Base-by-base conservation (phyloP, 2,888 invertebrate species). In the Leptarthrus brevirostris region DNA sequence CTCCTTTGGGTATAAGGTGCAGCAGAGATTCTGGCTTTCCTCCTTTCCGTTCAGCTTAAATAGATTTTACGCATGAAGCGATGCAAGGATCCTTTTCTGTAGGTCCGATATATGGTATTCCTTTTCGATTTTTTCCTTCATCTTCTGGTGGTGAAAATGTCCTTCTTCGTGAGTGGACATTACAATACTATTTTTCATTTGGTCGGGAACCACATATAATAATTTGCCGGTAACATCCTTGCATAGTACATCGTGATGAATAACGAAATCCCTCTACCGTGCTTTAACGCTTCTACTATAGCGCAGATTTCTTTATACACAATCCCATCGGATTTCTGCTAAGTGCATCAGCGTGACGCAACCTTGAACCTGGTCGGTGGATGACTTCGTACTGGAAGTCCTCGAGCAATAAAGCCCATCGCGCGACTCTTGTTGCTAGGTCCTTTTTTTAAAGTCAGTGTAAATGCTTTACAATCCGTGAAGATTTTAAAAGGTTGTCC, bases 21-120 rank as follows among this genome's bases (percentile, higher is more conserved):
- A 54, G 24, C 12, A 24, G 1, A 10, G 82, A 81, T 77, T 82
- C 81, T 24, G 80, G 76, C 70, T 80, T 82, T 1, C 82, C 82
- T 3, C 54, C 72, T 61, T 82, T 24, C 80, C 79, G 58, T 74
- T 76, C 18, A 34, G 72, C 47, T 10, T 12, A 16, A 14, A 75
- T 44, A 44, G 70, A 71, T n/a, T 40, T 6, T n/a, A 36, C 47
- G 40, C 1, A 8, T 10, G 16, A 49, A 12, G 36, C 12, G 20
- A 10, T 22, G 36, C 16, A n/a, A 2, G 12, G 24, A 44, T 36
- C 36, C 12, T 36, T 14, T 14, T 3, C 24, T 10, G 3, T n/a
- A 64, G 1, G 20, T 64, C 12, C 2, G 4, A 1, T 47, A 61
- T 58, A 1, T 1, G 6, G 3, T 16, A 61, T 4, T 40, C 34